Conservation (phyloP, 2,113 vertebrate species). For the Notothenia rossii region DNA sequence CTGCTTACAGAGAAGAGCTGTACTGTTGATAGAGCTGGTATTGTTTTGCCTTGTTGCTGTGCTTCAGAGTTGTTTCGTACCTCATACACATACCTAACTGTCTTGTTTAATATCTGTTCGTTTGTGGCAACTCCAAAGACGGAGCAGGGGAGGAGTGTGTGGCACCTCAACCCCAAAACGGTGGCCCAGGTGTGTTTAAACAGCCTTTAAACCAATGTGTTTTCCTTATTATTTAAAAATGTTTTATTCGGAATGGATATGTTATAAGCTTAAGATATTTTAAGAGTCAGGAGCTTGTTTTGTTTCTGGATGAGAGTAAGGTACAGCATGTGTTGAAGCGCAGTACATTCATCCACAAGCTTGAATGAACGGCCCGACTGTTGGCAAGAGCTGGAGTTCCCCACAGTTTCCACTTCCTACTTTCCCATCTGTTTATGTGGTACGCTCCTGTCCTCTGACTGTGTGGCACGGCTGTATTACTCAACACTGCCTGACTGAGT, state of each 20-base stretch:
- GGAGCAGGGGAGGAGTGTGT: conserved; percentile 32
- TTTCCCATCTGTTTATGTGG: conserved; percentile 66
- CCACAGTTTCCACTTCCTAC: conserved; percentile 63
- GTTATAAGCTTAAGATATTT: not conserved
- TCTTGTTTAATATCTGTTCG: conserved; percentile 33
- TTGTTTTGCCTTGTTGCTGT: conserved; percentile 7
- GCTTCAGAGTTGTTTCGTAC: not conserved
- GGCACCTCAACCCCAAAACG: conserved; percentile 38
- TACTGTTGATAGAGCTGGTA: conserved; percentile 6
- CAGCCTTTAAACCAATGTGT: conserved; percentile 1
- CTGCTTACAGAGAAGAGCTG: conserved; percentile 15
- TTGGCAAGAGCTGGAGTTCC: conserved; percentile 51
- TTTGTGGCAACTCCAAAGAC: conserved; percentile 33
- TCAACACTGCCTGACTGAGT: conserved; percentile 31
- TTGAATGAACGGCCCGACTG: conserved; percentile 58
- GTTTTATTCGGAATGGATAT: not conserved
- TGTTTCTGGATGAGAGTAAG: not conserved
- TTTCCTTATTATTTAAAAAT: not conserved
- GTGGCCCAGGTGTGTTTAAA: conserved; percentile 63
- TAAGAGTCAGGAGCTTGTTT: not conserved
- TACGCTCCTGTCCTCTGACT: conserved; percentile 41
- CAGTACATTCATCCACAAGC: conserved; percentile 44
- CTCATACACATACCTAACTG: not conserved
- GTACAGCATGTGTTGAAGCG: conserved; percentile 13
- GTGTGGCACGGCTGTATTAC: conserved; percentile 30